Percentiles rank a stretch among this genome's conserved stretches.
phyloP scores from a whole-genome alignment of 2,888 invertebrate species.

The Philonicus albiceps region DNA sequence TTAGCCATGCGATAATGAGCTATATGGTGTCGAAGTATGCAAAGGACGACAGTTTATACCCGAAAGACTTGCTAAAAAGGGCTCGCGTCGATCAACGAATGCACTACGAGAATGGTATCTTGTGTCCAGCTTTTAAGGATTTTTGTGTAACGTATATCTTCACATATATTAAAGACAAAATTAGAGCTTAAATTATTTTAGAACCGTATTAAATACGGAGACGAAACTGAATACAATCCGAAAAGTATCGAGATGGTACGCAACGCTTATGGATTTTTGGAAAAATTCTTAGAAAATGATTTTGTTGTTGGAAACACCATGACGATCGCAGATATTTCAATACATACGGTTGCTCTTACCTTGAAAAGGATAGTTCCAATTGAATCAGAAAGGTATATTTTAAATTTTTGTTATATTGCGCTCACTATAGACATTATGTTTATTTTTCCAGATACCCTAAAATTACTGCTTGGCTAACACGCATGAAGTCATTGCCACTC shows the following conservation, averaged over 20 bases:
- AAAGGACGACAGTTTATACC: slow-evolving; percentile 66
- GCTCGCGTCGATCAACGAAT: slow-evolving; percentile 66
- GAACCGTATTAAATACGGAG: background rate
- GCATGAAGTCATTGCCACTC: slow-evolving; percentile 56
- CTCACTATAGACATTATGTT: background rate
- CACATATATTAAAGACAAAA: background rate
- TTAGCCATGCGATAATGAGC: slow-evolving; percentile 64
- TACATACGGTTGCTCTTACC: slow-evolving; percentile 62
- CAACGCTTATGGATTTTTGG: slow-evolving; percentile 57
- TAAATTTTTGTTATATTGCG: background rate
- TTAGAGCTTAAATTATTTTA: background rate
- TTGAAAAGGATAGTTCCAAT: slow-evolving; percentile 59
- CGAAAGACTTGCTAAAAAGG: slow-evolving; percentile 56
- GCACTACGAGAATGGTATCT: slow-evolving; percentile 66
- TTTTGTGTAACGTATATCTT: slow-evolving; percentile 55
- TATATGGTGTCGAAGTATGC: slow-evolving; percentile 67
- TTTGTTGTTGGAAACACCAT: slow-evolving; percentile 56
- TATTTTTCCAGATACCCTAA: slow-evolving; percentile 52
- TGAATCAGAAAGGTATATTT: slow-evolving; percentile 49
- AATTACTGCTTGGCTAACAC: slow-evolving; percentile 56
- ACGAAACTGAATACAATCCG: background rate
- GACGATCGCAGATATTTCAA: slow-evolving; percentile 65
- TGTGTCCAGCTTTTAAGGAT: slow-evolving; percentile 62
- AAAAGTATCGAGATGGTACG: slow-evolving; percentile 56
- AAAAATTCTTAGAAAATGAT: slow-evolving; percentile 57